These are phyloP conservation scores for Hesperia comma DNA, from an alignment of 2,888 invertebrate genomes.

Conservation along the genomic window DNA sequence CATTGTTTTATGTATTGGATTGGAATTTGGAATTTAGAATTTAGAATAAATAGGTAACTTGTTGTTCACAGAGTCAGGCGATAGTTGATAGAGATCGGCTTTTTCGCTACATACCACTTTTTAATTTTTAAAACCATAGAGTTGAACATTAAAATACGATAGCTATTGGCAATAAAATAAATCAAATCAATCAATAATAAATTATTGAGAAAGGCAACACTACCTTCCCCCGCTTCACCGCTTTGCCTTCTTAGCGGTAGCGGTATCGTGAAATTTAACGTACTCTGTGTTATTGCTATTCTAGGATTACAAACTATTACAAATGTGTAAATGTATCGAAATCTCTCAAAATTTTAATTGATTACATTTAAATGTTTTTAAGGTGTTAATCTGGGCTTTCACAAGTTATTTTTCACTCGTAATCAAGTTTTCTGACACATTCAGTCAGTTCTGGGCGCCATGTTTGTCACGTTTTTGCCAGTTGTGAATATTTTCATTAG, in stretches of 20 bases:
- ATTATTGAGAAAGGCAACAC: constrained; percentile 16
- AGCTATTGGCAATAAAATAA: too few relatives aligned
- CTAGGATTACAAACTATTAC: background rate
- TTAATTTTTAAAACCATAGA: too few relatives aligned
- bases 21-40: too few relatives aligned
- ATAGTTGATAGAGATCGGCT: too few relatives aligned
- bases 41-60: too few relatives aligned
- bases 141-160: too few relatives aligned
- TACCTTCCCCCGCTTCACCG: too few relatives aligned
- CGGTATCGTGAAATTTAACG: constrained; percentile 41
- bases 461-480: constrained; percentile 81
- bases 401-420: constrained; percentile 3
- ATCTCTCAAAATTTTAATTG: background rate
- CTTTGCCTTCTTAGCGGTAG: constrained; percentile 39
- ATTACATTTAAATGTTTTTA: constrained; percentile 3
- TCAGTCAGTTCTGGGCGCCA: constrained; percentile 63
- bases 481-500: constrained; percentile 57
- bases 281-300: constrained; percentile 12
- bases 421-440: constrained; percentile 54
- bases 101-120: too few relatives aligned
- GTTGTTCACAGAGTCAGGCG: too few relatives aligned
- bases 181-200: too few relatives aligned
- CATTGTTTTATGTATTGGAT: too few relatives aligned
- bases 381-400: background rate
- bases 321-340: constrained; percentile 6